Conservation (phyloP, 2,888 invertebrate genomes). For the Lithophane semibrunnea region DNA sequence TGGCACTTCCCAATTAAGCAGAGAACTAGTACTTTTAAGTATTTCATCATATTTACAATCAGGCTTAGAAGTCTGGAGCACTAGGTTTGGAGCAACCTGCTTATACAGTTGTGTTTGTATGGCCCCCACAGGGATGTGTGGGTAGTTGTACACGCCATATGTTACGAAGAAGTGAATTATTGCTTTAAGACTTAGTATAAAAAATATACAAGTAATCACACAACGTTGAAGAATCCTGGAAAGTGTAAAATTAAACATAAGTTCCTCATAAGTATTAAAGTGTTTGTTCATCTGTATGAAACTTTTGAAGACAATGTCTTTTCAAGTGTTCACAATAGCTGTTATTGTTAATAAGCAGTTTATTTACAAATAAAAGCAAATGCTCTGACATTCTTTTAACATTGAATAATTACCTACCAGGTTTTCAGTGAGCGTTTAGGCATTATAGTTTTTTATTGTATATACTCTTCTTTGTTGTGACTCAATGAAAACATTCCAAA, state of each 20-base stretch:
- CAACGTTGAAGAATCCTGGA: conserved; percentile 73
- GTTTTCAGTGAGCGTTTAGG: conserved; percentile 74
- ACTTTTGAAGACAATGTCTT: not conserved
- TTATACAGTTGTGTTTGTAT: conserved; percentile 50
- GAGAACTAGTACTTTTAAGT: conserved; percentile 70
- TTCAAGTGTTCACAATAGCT: not conserved
- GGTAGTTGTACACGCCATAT: conserved; percentile 56
- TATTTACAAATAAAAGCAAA: not conserved
- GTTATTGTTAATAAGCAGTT: not conserved
- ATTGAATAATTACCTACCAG: conserved; percentile 67
- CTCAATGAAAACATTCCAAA: not conserved
- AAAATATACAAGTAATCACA: conserved; percentile 70
- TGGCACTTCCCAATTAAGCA: conserved; percentile 72
- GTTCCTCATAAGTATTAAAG: not conserved
- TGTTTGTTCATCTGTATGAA: not conserved
- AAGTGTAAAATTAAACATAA: conserved; percentile 11
- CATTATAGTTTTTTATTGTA: conserved; percentile 68
- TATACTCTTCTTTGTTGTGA: not conserved
- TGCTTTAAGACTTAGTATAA: conserved; percentile 43
- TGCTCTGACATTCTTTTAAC: not conserved
- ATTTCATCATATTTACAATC: conserved; percentile 81
- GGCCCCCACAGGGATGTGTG: conserved; percentile 49
- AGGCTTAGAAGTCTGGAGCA: conserved; percentile 66
- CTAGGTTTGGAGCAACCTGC: conserved; percentile 67
- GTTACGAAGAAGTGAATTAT: conserved; percentile 37